Conservation (phyloP, 2,113 vertebrate species). For the Catharus bicknelli region DNA sequence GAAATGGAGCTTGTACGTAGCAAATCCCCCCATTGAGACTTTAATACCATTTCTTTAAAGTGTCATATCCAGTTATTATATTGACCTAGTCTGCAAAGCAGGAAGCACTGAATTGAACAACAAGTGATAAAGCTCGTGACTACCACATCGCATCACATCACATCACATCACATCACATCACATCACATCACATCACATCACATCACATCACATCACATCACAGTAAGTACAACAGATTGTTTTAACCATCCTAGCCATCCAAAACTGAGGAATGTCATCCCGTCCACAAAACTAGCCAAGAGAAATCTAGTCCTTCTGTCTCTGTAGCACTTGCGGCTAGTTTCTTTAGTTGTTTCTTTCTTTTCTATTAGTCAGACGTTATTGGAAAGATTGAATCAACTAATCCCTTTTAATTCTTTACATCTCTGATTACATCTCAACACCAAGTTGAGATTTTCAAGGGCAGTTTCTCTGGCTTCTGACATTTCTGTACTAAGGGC, state of each 20-base stretch:
- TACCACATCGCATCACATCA: neutral
- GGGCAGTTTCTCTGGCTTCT: neutral
- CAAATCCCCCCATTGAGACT: neutral
- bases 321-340: neutral
- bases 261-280: too few species aligned
- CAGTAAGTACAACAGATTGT: neutral
- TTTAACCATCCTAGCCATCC: neutral
- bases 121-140: neutral
- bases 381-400: neutral
- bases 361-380: neutral
- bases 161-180: too few species aligned
- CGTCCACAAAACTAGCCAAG: neutral
- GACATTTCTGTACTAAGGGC: neutral
- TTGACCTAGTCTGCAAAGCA: neutral
- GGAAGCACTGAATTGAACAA: neutral
- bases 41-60: neutral
- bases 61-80: neutral
- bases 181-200: too few species aligned
- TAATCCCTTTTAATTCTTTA: neutral
- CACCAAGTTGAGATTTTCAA: neutral
- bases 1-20: neutral
- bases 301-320: neutral
- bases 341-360: neutral
- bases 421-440: neutral
- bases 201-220: too few species aligned